These are phyloP conservation scores for Phymatocera aterrima DNA, from an alignment of 2,888 invertebrate genomes.

Conservation along the genomic window DNA sequence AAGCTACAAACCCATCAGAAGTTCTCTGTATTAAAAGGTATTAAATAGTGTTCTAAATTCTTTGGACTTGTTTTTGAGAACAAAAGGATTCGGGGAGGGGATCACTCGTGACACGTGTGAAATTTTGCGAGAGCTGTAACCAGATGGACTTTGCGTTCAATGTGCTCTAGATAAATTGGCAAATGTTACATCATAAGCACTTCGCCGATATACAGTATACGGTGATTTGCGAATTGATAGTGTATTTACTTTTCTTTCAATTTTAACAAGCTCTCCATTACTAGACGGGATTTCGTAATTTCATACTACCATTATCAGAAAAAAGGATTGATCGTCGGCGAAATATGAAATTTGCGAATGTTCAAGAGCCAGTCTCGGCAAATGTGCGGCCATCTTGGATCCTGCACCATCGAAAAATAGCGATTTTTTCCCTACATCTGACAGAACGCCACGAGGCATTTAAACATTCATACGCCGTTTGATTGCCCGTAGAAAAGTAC, in stretches of 20 bases:
- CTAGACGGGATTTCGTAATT: neutral
- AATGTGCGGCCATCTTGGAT: slow-evolving; percentile 70
- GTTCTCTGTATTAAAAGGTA: slow-evolving; percentile 3
- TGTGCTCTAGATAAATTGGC: slow-evolving; percentile 52
- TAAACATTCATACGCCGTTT: slow-evolving; percentile 22
- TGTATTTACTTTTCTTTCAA: neutral
- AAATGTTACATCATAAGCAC: slow-evolving; percentile 59
- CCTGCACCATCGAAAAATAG: slow-evolving; percentile 69
- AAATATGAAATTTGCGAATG: slow-evolving; percentile 50
- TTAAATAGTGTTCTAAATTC: slow-evolving; percentile 48
- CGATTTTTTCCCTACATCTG: slow-evolving; percentile 62
- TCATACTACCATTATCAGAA: neutral
- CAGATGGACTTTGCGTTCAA: slow-evolving; percentile 46
- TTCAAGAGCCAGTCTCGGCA: slow-evolving; percentile 43
- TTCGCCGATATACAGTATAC: neutral
- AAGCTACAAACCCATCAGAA: neutral
- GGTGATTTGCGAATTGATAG: neutral
- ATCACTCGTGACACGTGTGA: slow-evolving; percentile 59
- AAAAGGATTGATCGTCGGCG: slow-evolving; percentile 36
- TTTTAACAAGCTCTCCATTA: neutral
- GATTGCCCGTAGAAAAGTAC: slow-evolving; percentile 20
- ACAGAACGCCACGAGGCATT: slow-evolving; percentile 62
- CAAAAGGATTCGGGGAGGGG: slow-evolving; percentile 57
- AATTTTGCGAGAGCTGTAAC: slow-evolving; percentile 57
- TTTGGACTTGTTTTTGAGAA: slow-evolving; percentile 58